Evolutionary conservation across 2,888 invertebrate genomes (phyloP).

Genomic region (Teinopalpus imperialis): DNA sequence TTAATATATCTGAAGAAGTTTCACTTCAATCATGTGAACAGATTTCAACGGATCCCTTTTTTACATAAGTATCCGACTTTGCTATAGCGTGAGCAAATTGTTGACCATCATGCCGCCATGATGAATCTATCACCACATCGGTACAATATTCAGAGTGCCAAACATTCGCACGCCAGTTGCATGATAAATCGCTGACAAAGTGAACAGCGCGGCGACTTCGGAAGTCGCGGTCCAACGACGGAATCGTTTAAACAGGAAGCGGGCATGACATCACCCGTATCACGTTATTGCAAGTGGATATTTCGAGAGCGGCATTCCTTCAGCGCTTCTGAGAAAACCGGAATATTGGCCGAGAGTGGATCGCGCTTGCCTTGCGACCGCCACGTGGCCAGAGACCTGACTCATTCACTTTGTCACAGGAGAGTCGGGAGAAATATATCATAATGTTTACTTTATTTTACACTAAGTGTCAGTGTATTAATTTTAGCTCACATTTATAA

Average conservation of each 20-base stretch:
- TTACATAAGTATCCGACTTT: no score
- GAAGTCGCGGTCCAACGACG: conserved; percentile 24
- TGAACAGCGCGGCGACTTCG: conserved; percentile 8
- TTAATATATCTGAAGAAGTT: no score
- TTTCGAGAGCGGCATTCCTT: conserved; percentile 44
- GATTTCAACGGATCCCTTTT: no score
- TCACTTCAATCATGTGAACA: no score
- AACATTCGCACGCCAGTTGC: background rate
- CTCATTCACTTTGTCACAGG: conserved; percentile 45
- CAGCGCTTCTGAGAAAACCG: conserved; percentile 48
- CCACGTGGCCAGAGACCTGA: conserved; percentile 42
- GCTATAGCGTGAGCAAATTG: no score
- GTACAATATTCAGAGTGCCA: no score
- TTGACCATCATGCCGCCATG: no score
- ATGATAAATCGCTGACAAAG: background rate
- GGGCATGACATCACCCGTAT: conserved; percentile 44
- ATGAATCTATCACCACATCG: no score
- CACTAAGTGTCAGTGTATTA: no score
- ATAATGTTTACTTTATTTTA: no score
- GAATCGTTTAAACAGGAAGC: conserved; percentile 27
- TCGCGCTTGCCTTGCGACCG: conserved; percentile 35
- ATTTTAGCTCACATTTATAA: no score
- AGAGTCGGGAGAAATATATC: no score
- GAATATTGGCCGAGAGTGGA: conserved; percentile 49
- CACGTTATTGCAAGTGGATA: conserved; percentile 39